These are phyloP conservation scores for Linyphia triangularis DNA, from an alignment of 2,888 invertebrate genomes.

Conservation along the genomic window DNA sequence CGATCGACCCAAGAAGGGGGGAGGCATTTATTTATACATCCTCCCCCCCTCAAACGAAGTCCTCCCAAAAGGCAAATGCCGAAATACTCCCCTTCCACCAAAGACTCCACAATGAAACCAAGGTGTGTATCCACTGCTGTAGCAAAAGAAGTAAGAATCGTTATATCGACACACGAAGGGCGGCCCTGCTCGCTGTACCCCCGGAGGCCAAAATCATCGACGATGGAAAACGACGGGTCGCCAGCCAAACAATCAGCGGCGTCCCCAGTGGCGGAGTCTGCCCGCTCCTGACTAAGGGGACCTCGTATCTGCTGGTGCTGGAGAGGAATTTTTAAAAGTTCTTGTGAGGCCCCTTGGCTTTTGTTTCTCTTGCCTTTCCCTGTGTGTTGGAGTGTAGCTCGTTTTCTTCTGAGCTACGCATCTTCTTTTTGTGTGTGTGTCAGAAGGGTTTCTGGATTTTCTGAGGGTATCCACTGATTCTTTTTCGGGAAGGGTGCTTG, in stretches of 20 bases:
- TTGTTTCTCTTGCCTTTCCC: background rate
- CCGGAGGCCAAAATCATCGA: slow-evolving; percentile 58
- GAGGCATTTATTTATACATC: slow-evolving; percentile 44
- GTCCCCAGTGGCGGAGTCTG: slow-evolving; percentile 43
- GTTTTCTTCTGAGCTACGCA: background rate
- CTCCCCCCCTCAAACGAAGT: slow-evolving; percentile 26
- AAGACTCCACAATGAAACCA: slow-evolving; percentile 50
- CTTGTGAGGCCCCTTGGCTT: background rate
- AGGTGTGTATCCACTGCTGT: slow-evolving; percentile 28
- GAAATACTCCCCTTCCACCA: background rate
- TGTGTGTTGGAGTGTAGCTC: background rate
- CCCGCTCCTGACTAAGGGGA: slow-evolving; percentile 16
- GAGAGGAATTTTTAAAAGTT: slow-evolving; percentile 66
- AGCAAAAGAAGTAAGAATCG: slow-evolving; percentile 45
- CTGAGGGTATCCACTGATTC: slow-evolving; percentile 37
- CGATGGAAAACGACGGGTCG: slow-evolving; percentile 54
- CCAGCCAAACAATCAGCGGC: slow-evolving; percentile 72
- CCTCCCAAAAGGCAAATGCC: background rate
- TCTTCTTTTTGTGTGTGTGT: background rate
- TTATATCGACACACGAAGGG: slow-evolving; percentile 59
- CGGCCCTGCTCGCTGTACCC: background rate
- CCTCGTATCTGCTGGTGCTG: slow-evolving; percentile 19
- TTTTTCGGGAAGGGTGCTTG: slow-evolving; percentile 5
- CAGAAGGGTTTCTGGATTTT: background rate
- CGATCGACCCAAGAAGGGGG: slow-evolving; percentile 16